Evolutionary conservation across 2,797 vertebrate species (phyloP).

Genomic region (Rachycentron canadum): DNA sequence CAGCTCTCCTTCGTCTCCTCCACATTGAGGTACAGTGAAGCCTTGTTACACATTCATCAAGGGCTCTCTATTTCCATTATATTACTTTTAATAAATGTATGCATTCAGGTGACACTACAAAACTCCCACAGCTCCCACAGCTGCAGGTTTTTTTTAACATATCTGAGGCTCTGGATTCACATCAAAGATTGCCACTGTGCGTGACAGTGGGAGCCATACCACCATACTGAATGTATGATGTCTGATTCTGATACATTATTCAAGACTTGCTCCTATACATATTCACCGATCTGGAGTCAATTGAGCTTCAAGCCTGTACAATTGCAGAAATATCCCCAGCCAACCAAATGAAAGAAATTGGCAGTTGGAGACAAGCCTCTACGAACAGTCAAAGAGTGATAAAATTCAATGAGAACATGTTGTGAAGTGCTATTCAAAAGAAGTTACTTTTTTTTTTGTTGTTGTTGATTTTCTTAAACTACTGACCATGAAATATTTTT

Average conservation of each 20-base stretch:
- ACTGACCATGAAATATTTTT: constrained; percentile 49
- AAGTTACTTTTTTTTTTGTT: constrained; percentile 5
- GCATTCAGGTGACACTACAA: constrained; percentile 65
- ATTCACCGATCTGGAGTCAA: constrained; percentile 73
- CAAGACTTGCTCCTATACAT: constrained; percentile 69
- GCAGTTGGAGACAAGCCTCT: constrained; percentile 20
- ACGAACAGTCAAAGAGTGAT: constrained; percentile 42
- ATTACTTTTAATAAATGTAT: constrained; percentile 64
- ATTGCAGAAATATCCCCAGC: constrained; percentile 59
- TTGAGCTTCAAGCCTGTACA: constrained; percentile 58
- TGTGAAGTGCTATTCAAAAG: constrained; percentile 38
- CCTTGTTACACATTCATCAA: constrained; percentile 41
- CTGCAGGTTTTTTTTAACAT: constrained; percentile 30
- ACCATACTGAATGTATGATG: constrained; percentile 36
- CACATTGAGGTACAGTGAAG: constrained; percentile 33
- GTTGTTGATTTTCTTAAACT: constrained; percentile 33
- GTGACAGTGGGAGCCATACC: constrained; percentile 51
- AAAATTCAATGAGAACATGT: constrained; percentile 31
- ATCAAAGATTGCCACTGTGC: constrained; percentile 72
- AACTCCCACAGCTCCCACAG: constrained; percentile 59
- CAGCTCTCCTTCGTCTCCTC: not conserved
- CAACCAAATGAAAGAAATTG: constrained; percentile 55
- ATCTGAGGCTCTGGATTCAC: constrained; percentile 70
- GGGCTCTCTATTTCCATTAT: constrained; percentile 47
- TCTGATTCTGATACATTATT: constrained; percentile 76